Percentiles rank a stretch among this genome's conserved stretches.
These are phyloP conservation scores for Orestias chungarensis DNA, from an alignment of 2,797 vertebrate genomes.

Conservation along the genomic window DNA sequence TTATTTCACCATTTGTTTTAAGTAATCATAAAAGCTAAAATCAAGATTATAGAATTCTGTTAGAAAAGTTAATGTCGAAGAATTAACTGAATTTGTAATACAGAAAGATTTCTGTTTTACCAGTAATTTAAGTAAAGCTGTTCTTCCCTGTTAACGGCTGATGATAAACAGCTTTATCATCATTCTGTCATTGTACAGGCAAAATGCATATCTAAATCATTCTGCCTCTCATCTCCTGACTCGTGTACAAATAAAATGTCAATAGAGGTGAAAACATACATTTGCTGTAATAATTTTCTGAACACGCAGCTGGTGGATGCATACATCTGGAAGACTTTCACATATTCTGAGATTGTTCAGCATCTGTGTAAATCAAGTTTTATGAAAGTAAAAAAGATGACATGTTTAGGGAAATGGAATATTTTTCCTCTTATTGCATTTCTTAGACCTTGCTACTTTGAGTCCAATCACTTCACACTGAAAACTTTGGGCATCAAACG, in stretches of 20 bases:
- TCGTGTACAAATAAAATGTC: slow-evolving; percentile 44
- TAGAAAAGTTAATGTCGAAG: slow-evolving; percentile 47
- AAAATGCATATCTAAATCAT: slow-evolving; percentile 45
- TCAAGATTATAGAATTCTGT: slow-evolving; percentile 27
- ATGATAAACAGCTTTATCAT: too few species aligned
- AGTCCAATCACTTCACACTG: slow-evolving; percentile 42
- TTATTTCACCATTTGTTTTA: slow-evolving; percentile 34
- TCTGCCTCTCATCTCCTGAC: slow-evolving; percentile 30
- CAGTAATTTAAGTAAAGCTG: slow-evolving; percentile 17
- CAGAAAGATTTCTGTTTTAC: not conserved
- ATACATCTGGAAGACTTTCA: slow-evolving; percentile 50
- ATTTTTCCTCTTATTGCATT: slow-evolving; percentile 58
- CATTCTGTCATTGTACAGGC: slow-evolving; percentile 14
- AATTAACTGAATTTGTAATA: not conserved
- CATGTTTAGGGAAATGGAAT: slow-evolving; percentile 74
- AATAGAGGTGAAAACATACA: slow-evolving; percentile 16
- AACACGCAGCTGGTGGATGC: slow-evolving; percentile 31
- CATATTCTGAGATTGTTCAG: slow-evolving; percentile 57
- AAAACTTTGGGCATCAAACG: slow-evolving; percentile 68
- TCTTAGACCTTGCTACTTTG: slow-evolving; percentile 52
- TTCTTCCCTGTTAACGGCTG: slow-evolving; percentile 6
- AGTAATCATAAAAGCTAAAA: slow-evolving; percentile 34
- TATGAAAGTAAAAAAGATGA: slow-evolving; percentile 73
- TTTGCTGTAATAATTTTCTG: slow-evolving; percentile 34
- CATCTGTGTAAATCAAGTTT: slow-evolving; percentile 67